A percentile compares a stretch with the other conserved stretches of the same genome.
Conservation (phyloP, 2,797 vertebrate species). For the Sebastes cheni region DNA sequence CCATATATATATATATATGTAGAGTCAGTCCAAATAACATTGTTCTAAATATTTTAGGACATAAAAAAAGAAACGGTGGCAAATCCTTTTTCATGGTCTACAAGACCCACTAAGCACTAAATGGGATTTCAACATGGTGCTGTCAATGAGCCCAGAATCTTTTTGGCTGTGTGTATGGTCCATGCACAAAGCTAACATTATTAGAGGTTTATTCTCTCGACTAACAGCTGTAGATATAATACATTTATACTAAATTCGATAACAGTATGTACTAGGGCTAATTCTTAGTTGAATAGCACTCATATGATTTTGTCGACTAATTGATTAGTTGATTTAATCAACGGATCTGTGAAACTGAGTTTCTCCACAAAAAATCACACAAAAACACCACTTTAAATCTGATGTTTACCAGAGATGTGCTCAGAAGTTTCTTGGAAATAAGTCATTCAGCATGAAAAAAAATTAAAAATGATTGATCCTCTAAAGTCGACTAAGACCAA, state of each 20-base stretch:
- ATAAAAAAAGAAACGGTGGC: background rate
- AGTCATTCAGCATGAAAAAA: background rate
- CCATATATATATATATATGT: background rate
- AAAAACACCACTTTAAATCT: background rate
- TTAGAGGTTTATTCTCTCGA: background rate
- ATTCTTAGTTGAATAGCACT: too few species aligned
- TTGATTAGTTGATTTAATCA: background rate
- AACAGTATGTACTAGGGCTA: background rate
- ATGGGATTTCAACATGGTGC: conserved; percentile 44
- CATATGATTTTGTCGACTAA: background rate
- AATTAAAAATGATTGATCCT: too few species aligned
- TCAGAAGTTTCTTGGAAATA: background rate
- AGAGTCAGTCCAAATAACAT: background rate
- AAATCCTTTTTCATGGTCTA: conserved; percentile 20
- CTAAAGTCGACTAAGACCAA: too few species aligned
- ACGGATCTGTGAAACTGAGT: background rate
- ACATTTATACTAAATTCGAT: background rate
- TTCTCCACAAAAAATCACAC: background rate
- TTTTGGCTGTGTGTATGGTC: background rate
- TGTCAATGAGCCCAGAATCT: conserved; percentile 15
- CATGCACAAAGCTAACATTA: background rate
- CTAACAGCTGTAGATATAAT: background rate
- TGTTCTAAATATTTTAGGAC: background rate
- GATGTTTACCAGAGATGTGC: background rate
- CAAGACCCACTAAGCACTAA: conserved; percentile 9